These are phyloP conservation scores for Anableps anableps DNA, from an alignment of 2,797 vertebrate species.

Conservation along the genomic window DNA sequence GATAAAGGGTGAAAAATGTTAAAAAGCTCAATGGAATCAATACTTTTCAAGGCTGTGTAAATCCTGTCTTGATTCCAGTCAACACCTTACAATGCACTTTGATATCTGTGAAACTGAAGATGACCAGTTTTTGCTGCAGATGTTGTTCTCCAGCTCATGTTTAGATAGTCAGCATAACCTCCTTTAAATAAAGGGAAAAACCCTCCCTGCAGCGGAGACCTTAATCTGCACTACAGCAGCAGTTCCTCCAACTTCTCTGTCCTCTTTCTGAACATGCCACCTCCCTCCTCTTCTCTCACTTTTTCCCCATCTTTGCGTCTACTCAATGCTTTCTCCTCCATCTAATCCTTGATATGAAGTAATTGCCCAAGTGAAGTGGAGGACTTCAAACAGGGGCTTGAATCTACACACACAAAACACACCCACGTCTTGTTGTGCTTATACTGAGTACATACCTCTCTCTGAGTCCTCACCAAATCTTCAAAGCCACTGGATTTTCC, in stretches of 20 bases:
- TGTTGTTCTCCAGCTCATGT: conserved; percentile 48
- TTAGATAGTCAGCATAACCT: conserved; percentile 38
- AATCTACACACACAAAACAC: conserved; percentile 62
- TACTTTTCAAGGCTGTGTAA: too few relatives aligned
- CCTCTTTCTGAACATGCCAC: conserved; percentile 48
- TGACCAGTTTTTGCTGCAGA: conserved; percentile 27
- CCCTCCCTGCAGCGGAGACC: conserved; percentile 41
- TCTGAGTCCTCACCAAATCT: conserved; percentile 79
- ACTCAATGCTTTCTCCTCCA: conserved; percentile 66
- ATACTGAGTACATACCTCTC: conserved; percentile 70
- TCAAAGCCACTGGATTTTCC: conserved; percentile 78
- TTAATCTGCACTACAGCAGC: conserved; percentile 55
- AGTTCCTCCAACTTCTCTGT: conserved; percentile 36
- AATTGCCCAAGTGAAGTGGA: conserved; percentile 79
- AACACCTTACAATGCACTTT: too few relatives aligned
- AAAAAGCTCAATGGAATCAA: too few relatives aligned
- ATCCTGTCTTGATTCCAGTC: too few relatives aligned
- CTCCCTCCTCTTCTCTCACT: conserved; percentile 48
- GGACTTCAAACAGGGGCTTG: conserved; percentile 79
- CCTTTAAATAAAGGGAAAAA: conserved; percentile 36
- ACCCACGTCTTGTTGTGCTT: conserved; percentile 69
- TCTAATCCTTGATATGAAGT: conserved; percentile 85
- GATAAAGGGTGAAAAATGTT: background rate
- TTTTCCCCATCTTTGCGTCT: conserved; percentile 54
- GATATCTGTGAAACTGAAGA: background rate